A percentile compares a stretch with the other conserved stretches of the same genome.
These are phyloP conservation scores for Mesochorus sp. DNA, from an alignment of 2,888 invertebrate species.

Conservation along the genomic window DNA sequence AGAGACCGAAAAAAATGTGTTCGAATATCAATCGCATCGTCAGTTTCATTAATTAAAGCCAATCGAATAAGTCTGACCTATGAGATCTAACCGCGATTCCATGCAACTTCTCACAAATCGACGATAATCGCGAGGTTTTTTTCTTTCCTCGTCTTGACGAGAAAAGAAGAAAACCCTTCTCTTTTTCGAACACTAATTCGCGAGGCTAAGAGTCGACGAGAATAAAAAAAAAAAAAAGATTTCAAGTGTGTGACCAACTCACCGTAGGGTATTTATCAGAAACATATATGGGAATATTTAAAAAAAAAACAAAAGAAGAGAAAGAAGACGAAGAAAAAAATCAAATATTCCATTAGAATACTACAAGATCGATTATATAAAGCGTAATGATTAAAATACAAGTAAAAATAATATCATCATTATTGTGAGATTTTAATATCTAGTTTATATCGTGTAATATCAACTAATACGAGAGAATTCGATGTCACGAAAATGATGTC, in stretches of 20 bases:
- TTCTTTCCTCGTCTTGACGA: neutral
- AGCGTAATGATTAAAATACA: slow-evolving; percentile 44
- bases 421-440: slow-evolving; percentile 54
- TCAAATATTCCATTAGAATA: slow-evolving; percentile 51
- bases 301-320: neutral
- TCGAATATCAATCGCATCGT: slow-evolving; percentile 56
- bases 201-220: slow-evolving; percentile 15
- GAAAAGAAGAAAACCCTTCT: neutral
- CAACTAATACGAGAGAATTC: slow-evolving; percentile 31
- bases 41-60: slow-evolving; percentile 47
- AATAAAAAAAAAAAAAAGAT: neutral
- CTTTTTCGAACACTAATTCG: slow-evolving; percentile 10
- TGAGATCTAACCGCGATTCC: slow-evolving; percentile 39
- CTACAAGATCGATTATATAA: slow-evolving; percentile 42
- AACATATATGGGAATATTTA: slow-evolving; percentile 46
- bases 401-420: slow-evolving; percentile 51
- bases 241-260: slow-evolving; percentile 34
- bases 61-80: slow-evolving; percentile 53
- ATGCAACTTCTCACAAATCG: neutral
- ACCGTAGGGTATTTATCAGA: slow-evolving; percentile 37
- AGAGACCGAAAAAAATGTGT: slow-evolving; percentile 55
- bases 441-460: slow-evolving; percentile 42
- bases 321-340: neutral
- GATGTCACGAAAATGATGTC: slow-evolving; percentile 26
- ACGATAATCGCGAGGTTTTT: neutral